Percentiles rank a stretch among this genome's conserved stretches.
These are phyloP conservation scores for Verasper variegatus DNA, from an alignment of 2,113 vertebrate genomes.

Conservation along the genomic window DNA sequence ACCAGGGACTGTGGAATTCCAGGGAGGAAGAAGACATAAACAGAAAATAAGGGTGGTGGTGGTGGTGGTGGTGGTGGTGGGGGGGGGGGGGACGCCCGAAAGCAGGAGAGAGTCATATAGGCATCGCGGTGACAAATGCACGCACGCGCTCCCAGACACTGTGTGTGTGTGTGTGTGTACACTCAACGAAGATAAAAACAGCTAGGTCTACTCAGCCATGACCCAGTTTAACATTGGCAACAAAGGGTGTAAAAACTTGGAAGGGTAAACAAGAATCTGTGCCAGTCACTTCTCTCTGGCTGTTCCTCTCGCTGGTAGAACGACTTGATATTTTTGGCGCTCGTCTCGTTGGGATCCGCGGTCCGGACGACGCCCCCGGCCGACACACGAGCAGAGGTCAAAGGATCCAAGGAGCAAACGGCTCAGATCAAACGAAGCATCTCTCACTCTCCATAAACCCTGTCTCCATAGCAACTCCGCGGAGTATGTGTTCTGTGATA, in stretches of 20 bases:
- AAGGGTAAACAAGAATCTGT: slow-evolving; percentile 69
- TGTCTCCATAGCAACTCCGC: slow-evolving; percentile 60
- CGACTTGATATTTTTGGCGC: slow-evolving; percentile 83
- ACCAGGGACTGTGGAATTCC: slow-evolving; percentile 42
- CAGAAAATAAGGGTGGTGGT: slow-evolving; percentile 21
- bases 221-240: slow-evolving; percentile 74
- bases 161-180: slow-evolving; percentile 27
- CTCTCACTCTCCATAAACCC: slow-evolving; percentile 45
- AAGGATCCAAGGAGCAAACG: slow-evolving; percentile 32
- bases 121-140: slow-evolving; percentile 49
- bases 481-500: slow-evolving; percentile 65
- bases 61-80: no score
- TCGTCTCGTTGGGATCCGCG: slow-evolving; percentile 98
- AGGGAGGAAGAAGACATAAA: slow-evolving; percentile 47
- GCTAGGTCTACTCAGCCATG: slow-evolving; percentile 65
- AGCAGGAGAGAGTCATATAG: slow-evolving; percentile 25
- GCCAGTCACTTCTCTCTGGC: slow-evolving; percentile 83
- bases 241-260: slow-evolving; percentile 70
- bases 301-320: slow-evolving; percentile 84
- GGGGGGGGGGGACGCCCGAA: neutral
- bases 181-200: slow-evolving; percentile 48
- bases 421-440: slow-evolving; percentile 24
- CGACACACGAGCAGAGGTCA: slow-evolving; percentile 75
- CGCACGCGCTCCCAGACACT: slow-evolving; percentile 25
- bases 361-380: slow-evolving; percentile 88